Conservation (phyloP, 2,888 invertebrate species). For the Labia minor region DNA sequence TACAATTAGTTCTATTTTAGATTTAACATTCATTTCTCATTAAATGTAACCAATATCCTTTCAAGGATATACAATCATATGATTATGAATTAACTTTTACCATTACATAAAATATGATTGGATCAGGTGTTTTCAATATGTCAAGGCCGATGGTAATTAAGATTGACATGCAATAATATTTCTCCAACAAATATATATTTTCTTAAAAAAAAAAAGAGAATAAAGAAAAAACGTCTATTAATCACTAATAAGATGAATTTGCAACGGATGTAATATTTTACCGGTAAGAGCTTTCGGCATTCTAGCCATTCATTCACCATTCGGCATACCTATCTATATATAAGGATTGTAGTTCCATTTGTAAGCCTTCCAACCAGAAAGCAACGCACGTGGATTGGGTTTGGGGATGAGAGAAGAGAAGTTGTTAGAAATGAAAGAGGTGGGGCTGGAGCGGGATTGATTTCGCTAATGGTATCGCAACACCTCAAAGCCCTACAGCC, state of each 20-base stretch:
- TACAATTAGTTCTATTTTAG: no score
- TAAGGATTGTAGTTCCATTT: slow-evolving; percentile 7
- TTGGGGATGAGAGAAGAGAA: background rate
- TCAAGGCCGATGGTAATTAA: no score
- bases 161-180: no score
- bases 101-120: no score
- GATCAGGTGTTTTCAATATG: no score
- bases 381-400: background rate
- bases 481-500: slow-evolving; percentile 2
- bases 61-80: no score
- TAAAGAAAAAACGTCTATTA: background rate
- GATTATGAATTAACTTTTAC: no score
- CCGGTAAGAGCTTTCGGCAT: slow-evolving; percentile 4
- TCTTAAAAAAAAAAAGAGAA: no score
- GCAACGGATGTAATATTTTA: background rate
- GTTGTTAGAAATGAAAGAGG: background rate
- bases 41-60: no score
- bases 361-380: slow-evolving; percentile 13
- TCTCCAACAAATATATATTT: no score
- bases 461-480: slow-evolving; percentile 8
- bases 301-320: background rate
- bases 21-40: no score
- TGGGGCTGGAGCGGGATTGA: background rate
- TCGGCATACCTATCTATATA: background rate
- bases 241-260: slow-evolving; percentile 7